Percentiles rank a stretch among this genome's conserved stretches.
phyloP scores from a whole-genome alignment of 2,113 vertebrate species.

The Perognathus longimembris region DNA sequence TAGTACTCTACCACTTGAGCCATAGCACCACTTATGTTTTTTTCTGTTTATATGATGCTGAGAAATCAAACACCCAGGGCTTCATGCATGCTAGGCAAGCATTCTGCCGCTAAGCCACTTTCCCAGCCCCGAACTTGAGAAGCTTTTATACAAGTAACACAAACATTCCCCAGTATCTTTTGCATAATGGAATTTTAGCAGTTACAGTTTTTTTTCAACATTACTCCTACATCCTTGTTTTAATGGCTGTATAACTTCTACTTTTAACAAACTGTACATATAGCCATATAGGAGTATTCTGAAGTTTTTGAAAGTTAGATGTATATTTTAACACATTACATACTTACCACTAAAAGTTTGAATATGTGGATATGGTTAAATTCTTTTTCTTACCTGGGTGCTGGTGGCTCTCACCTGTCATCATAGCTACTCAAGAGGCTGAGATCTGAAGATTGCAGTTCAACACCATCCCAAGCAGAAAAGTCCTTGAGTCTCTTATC shows the following conservation, averaged over 20 bases:
- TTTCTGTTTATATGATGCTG: too few species aligned
- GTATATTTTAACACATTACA: background rate
- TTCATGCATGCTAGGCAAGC: too few species aligned
- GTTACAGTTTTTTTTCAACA: background rate
- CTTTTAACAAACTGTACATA: background rate
- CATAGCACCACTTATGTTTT: too few species aligned
- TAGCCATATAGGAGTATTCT: slow-evolving; percentile 1
- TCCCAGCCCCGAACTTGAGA: too few species aligned
- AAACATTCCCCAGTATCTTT: background rate
- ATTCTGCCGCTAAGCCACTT: too few species aligned
- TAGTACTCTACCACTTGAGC: too few species aligned
- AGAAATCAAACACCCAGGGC: too few species aligned
- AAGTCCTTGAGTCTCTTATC: too few species aligned
- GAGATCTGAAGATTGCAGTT: too few species aligned
- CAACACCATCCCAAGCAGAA: too few species aligned
- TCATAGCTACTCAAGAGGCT: too few species aligned
- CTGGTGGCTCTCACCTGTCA: too few species aligned
- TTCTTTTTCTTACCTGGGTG: background rate
- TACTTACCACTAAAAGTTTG: background rate
- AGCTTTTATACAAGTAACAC: background rate
- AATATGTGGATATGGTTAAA: background rate
- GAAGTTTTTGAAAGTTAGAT: background rate
- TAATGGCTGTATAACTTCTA: background rate
- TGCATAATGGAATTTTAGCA: slow-evolving; percentile 32
- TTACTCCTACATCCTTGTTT: background rate